These are phyloP conservation scores for Holothuria glaberrima DNA, from an alignment of 35 echinoderm and acorn worm genomes.

Conservation along the genomic window DNA sequence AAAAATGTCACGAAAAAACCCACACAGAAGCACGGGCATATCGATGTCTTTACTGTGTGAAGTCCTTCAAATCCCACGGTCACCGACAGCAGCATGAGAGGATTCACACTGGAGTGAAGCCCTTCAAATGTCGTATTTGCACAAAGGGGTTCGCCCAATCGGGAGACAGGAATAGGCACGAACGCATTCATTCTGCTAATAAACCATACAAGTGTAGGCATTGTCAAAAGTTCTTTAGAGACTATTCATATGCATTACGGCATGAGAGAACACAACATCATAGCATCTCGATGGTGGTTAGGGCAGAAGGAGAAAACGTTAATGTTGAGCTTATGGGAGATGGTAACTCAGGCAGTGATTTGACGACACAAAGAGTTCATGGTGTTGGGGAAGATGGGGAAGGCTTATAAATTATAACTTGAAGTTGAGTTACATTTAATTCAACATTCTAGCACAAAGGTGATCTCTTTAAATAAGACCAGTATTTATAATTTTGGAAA, in stretches of 20 bases:
- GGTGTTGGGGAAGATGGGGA: too few relatives aligned
- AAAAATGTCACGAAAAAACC: neutral
- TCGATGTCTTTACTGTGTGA: slow-evolving; percentile 3
- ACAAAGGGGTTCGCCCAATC: slow-evolving; percentile 55
- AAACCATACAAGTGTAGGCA: slow-evolving; percentile 69
- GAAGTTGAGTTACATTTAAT: too few relatives aligned
- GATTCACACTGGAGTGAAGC: slow-evolving; percentile 61
- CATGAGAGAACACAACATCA: slow-evolving; percentile 47
- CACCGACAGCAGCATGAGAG: slow-evolving; percentile 52
- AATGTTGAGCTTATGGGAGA: too few relatives aligned
- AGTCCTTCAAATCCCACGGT: slow-evolving; percentile 41
- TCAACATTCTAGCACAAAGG: too few relatives aligned
- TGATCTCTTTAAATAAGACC: too few relatives aligned
- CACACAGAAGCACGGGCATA: slow-evolving; percentile 26
- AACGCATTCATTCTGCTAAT: slow-evolving; percentile 57
- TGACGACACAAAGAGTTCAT: too few relatives aligned
- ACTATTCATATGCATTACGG: neutral
- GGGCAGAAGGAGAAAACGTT: too few relatives aligned
- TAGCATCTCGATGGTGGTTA: too few relatives aligned
- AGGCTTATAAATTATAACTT: too few relatives aligned
- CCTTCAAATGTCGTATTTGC: slow-evolving; percentile 63
- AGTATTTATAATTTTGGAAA: too few relatives aligned
- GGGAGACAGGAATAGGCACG: slow-evolving; percentile 53
- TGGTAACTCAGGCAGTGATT: too few relatives aligned
- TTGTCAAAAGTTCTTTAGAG: slow-evolving; percentile 51